Evolutionary conservation across 2,113 vertebrate genomes (phyloP), one percentile per base, ranked within the genome.

Genomic region (Gobio gobio): DNA sequence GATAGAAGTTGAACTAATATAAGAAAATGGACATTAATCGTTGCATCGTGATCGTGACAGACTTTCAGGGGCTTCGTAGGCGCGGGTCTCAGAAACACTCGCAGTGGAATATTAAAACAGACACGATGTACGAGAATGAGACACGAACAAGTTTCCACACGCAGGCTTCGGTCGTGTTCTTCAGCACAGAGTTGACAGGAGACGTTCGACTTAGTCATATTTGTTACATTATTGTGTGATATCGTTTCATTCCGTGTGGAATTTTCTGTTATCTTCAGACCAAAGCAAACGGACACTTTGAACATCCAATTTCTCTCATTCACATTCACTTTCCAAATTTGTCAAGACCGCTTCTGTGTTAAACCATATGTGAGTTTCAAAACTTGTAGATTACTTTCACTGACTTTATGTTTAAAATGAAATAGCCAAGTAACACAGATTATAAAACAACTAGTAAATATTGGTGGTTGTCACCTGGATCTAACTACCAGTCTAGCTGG

Each of bases 131-230:
- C 43, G 10, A 66, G 78, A 64, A 64, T 49, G 40, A 47, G 24
- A 51, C 61, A 13, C 2, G 43, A 26, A 66, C 78, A 81, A 81
- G 78, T 81, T 81, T 81, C 14, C 26, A 81, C 78, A 66, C 16
- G 61, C 78, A 79, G 36, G 22, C 49, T 12, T 29, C 43, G 10
- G 14, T 26, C 56, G 54, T n/a, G 56, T 78, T 61, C 33, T 78
- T 61, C 33, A 24, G 56, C 33, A 43, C 20, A n/a, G 33, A 43
- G 22, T 14, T 22, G 10, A 14, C 20, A 43, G 24, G 20, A 61
- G 58, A 79, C n/a, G n/a, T 29, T 16, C 2, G 8, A 5, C 12
- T 13, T 79, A 51, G 14, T 36, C 20, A 22, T 18, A 36, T 14
- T 6, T n/a, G 29, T 4, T 22, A 14, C 9, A 68, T 40, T 68